Conservation (phyloP, 2,888 invertebrate species). For the Fragum sueziense region DNA sequence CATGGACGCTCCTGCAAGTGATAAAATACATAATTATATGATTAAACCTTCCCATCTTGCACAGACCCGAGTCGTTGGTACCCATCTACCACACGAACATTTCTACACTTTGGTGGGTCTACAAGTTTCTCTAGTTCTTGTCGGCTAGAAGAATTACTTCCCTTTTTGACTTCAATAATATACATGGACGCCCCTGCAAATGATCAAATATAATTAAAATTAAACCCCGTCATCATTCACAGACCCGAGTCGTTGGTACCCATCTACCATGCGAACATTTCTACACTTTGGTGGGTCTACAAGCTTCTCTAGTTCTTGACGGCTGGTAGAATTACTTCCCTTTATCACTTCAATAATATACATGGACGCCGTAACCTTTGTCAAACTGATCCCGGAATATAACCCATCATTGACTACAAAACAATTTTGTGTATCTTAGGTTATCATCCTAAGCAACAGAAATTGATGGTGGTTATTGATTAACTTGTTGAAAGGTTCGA, state of each 20-base stretch:
- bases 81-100: slow-evolving; percentile 18
- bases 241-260: slow-evolving; percentile 14
- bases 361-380: too few relatives aligned
- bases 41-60: slow-evolving; percentile 23
- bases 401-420: too few relatives aligned
- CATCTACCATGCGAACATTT: slow-evolving; percentile 22
- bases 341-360: slow-evolving; percentile 33
- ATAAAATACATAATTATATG: too few relatives aligned
- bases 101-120: slow-evolving; percentile 32
- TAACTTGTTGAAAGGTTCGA: too few relatives aligned
- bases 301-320: slow-evolving; percentile 16
- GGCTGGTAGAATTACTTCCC: slow-evolving; percentile 24
- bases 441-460: too few relatives aligned
- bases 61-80: slow-evolving; percentile 20
- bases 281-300: slow-evolving; percentile 36
- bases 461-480: too few relatives aligned
- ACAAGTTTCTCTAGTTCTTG: slow-evolving; percentile 23
- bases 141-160: slow-evolving; percentile 24
- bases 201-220: too few relatives aligned
- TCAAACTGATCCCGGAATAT: too few relatives aligned
- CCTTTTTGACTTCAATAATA: slow-evolving; percentile 31
- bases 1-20: too few relatives aligned
- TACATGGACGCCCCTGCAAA: slow-evolving; percentile 44
- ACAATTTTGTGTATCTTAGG: too few relatives aligned
- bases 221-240: slow-evolving; percentile 27